Base-by-base conservation (phyloP, 2,888 invertebrate genomes). In the Elegia similella region DNA sequence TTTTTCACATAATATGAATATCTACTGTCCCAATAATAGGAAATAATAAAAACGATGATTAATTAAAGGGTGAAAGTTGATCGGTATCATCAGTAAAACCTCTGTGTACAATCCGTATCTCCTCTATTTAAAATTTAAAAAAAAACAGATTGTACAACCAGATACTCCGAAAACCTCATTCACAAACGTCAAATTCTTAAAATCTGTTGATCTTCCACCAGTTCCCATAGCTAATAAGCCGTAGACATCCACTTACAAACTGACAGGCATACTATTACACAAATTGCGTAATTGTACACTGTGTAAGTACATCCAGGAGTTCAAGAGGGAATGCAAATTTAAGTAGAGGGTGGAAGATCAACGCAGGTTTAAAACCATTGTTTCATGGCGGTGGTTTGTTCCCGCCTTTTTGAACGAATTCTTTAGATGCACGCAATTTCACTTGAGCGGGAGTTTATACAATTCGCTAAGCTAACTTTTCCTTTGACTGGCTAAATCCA, bases 281-380 rank as follows among this genome's bases (percentile, higher is more conserved):
- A 75, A 84, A 80, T 83, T 80, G 75, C 80, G 78, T 86, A 85
- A 86, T 85, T 76, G 69, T 70, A 84, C 67, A 72, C 73, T 76
- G 66, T 66, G 67, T 76, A 77, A 76, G 76, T 76, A 70, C 62
- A 72, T 68, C 71, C 70, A 74, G 64, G 65, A 65, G 69, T 67
- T 64, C 70, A 63, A 67, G 72, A 70, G 71, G 69, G 65, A 78
- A 84, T 84, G 81, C 75, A 80, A 84, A 84, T 83, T 73, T 75
- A 70, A 77, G 67, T 66, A 65, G 68, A 68, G 76, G 80, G 72
- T 67, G 65, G 67, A 69, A 69, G 65, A 66, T 67, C 64, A 66
- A 67, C 65, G 65, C 54, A 17, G 46, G 16, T 34, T 44, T 55
- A 55, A 56, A 61, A 69, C 67, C 54, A 55, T 55, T 55, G 54